Evolutionary conservation across 1,140 invertebrate species (phyloP), one percentile per base, ranked within the genome.

Genomic region (Brachionus koreanus): DNA sequence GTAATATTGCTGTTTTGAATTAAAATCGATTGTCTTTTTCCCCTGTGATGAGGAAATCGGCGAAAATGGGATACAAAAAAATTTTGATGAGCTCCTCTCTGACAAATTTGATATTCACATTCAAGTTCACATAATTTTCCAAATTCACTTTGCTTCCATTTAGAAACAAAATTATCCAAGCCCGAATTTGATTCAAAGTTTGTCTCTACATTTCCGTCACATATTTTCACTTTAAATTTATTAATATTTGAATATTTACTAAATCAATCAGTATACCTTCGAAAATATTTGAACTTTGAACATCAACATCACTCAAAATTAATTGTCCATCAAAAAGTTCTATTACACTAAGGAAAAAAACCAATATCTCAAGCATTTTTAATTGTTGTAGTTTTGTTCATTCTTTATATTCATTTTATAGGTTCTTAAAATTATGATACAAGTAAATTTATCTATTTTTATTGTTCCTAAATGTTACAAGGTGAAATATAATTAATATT

Each of bases 101-200:
- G 12, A 37, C 63, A 65, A 13, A 65, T 65, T 33, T 65, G 25
- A 1, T 13, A 16, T 65, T 65, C 33, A 37, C 63, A 65, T 33
- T 65, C 63, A 37, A 65, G 23, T 65, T 65, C 13, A 33, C 63
- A 65, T 5, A 65, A 33, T 65, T 33, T 65, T 13, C 29, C 25
- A 7, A 65, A 65, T 33, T 65, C 63, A n/a, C 5, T 65, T 37
- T 65, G 2, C 25, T 65, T 65, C 63, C 63, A 65, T 33, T 65
- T 29, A 2, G 63, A 65, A 65, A 65, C 33, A 65, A 65, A 65
- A 65, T 25, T 65, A 65, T 65, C 63, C 29, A 65, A n/a, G n/a
- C 25, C 33, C 3, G 25, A 13, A 33, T 33, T 65, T 25, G 33
- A 29, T 16, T 29, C 25, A 6, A 65, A 33, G 19, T 29, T 65